Conservation (phyloP, 2,797 vertebrate species). For the Helicolenus hilgendorfi region DNA sequence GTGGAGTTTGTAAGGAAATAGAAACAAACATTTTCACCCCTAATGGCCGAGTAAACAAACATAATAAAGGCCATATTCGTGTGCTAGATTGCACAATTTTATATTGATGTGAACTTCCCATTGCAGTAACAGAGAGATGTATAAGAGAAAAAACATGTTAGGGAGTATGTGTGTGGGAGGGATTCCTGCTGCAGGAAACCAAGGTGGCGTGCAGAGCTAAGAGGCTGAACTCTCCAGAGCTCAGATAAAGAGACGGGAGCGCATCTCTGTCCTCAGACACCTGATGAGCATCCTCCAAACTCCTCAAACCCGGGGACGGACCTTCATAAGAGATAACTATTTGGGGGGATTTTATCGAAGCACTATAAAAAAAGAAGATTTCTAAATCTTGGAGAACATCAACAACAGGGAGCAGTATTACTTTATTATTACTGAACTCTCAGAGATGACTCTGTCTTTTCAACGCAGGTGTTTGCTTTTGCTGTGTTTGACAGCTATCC, state of each 20-base stretch:
- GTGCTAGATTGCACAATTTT: background rate
- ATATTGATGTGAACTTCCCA: background rate
- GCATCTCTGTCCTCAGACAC: constrained; percentile 71
- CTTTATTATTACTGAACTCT: constrained; percentile 17
- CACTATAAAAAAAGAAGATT: background rate
- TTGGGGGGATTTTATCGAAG: background rate
- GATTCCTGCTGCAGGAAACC: constrained; percentile 72
- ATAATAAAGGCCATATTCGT: background rate
- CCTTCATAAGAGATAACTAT: background rate
- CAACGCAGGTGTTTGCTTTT: constrained; percentile 83
- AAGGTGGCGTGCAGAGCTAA: constrained; percentile 57
- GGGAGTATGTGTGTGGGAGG: constrained; percentile 81
- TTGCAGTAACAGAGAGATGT: background rate
- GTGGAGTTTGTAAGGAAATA: background rate
- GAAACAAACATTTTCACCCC: background rate
- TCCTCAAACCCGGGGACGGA: background rate
- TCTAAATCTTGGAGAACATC: background rate
- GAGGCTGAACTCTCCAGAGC: constrained; percentile 58
- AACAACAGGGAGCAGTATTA: background rate
- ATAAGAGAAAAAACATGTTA: background rate
- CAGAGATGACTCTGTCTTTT: constrained; percentile 75
- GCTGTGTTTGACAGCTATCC: constrained; percentile 82
- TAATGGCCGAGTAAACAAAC: background rate
- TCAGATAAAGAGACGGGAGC: constrained; percentile 44
- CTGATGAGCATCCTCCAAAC: constrained; percentile 77